A percentile compares a stretch with the other conserved stretches of the same genome.
Conservation (phyloP, 2,888 invertebrate species). For the Galeopsomyia nigrocyanea region DNA sequence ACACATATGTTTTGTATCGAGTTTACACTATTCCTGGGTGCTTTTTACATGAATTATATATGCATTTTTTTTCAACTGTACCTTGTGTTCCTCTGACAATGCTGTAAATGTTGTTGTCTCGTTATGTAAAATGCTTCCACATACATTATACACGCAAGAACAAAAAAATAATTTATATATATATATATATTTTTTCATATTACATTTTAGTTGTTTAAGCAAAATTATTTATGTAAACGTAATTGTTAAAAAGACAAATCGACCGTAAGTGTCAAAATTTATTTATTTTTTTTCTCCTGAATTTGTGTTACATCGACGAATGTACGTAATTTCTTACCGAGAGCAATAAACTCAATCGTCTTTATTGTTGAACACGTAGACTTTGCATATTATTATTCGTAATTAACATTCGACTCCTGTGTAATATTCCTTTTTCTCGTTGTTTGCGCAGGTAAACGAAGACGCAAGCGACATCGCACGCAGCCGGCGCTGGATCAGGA, state of each 20-base stretch:
- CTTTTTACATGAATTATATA: too few relatives aligned
- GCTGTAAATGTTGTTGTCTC: too few relatives aligned
- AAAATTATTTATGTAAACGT: slow-evolving; percentile 2
- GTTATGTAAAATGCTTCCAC: too few relatives aligned
- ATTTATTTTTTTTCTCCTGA: slow-evolving; percentile 18
- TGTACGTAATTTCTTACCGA: slow-evolving; percentile 13
- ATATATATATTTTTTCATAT: neutral
- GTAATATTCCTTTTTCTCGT: slow-evolving; percentile 49
- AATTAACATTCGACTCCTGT: slow-evolving; percentile 12
- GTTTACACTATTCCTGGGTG: too few relatives aligned
- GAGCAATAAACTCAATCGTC: slow-evolving; percentile 25
- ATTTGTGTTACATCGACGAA: slow-evolving; percentile 7
- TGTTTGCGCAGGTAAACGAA: slow-evolving; percentile 62
- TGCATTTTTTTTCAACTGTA: too few relatives aligned
- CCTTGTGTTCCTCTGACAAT: too few relatives aligned
- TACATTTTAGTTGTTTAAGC: neutral
- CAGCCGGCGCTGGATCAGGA: slow-evolving; percentile 39
- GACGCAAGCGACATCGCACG: slow-evolving; percentile 58
- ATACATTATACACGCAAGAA: too few relatives aligned
- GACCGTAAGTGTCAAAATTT: neutral
- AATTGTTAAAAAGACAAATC: neutral
- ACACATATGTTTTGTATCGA: too few relatives aligned
- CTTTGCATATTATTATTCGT: slow-evolving; percentile 21
- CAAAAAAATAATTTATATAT: slow-evolving; percentile 21
- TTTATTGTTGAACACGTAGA: slow-evolving; percentile 12